A percentile compares a stretch with the other conserved stretches of the same genome.
Conservation (phyloP, 30 jellyfish, hydroid and myxozoan genomes). For the Aurelia sp. region DNA sequence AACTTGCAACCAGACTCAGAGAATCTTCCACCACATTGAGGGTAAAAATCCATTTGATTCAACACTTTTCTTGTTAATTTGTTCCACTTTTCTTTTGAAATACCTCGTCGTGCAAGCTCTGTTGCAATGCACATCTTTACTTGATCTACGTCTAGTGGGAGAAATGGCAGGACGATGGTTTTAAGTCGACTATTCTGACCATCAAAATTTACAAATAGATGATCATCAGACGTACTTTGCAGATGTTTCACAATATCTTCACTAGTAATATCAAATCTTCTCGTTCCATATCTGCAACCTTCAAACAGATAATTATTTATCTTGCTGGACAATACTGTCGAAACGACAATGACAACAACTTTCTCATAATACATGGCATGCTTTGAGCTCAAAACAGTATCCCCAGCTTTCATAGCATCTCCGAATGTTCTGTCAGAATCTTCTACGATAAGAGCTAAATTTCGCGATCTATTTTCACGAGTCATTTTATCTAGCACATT, state of each 20-base stretch:
- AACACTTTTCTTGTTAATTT: neutral
- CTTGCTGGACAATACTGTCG: neutral
- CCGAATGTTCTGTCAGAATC: neutral
- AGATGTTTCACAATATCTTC: neutral
- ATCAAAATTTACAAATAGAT: neutral
- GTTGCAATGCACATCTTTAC: conserved; percentile 34
- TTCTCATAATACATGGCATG: neutral
- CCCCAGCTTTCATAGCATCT: neutral
- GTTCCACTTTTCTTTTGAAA: conserved; percentile 18
- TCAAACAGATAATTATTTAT: conserved; percentile 9
- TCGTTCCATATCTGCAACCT: neutral
- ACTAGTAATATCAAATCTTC: conserved; percentile 10
- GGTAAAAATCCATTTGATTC: conserved; percentile 16
- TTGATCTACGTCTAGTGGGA: conserved; percentile 51
- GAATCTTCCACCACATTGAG: conserved; percentile 30
- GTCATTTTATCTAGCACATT: too few species aligned
- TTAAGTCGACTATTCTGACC: neutral
- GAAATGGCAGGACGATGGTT: conserved; percentile 6
- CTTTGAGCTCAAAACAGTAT: neutral
- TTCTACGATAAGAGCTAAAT: conserved; percentile 19
- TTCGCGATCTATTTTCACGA: too few species aligned
- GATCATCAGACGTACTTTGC: neutral
- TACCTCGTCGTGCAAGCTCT: conserved; percentile 19
- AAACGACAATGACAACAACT: conserved; percentile 12
- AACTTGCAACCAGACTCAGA: conserved; percentile 65